A percentile compares a stretch with the other conserved stretches of the same genome.
phyloP scores from a whole-genome alignment of 1,140 invertebrate species.

The Cotesia glomerata region DNA sequence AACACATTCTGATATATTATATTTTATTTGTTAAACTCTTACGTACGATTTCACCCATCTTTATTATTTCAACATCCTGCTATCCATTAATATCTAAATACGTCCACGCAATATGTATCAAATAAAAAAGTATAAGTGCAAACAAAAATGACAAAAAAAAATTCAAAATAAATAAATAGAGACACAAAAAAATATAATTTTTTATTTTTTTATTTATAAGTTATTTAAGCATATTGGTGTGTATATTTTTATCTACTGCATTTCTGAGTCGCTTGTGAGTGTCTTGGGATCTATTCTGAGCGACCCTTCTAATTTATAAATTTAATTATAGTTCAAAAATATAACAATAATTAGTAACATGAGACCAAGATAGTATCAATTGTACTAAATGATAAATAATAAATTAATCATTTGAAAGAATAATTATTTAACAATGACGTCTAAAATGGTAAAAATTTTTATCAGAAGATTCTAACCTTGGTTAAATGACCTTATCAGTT shows the following conservation, averaged over 20 bases:
- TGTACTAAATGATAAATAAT: not conserved
- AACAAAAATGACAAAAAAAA: not conserved
- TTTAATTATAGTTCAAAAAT: not conserved
- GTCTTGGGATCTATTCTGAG: not conserved
- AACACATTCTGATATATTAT: not conserved
- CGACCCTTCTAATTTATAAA: not conserved
- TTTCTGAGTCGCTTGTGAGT: constrained; percentile 2
- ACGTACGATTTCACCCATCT: too few species aligned
- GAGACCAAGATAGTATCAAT: not conserved
- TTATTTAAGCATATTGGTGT: not conserved
- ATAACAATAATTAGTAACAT: not conserved
- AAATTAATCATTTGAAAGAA: not conserved
- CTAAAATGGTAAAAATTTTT: not conserved
- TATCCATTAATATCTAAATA: too few species aligned
- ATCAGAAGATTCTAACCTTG: constrained; percentile 1
- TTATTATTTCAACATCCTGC: too few species aligned
- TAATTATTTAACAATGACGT: not conserved
- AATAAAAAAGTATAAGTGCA: too few species aligned
- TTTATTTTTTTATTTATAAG: not conserved
- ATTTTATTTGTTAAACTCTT: not conserved
- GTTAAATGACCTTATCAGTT: not conserved
- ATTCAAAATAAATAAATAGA: not conserved
- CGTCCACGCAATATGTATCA: too few species aligned
- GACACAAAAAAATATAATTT: not conserved
- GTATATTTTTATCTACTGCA: constrained; percentile 9